phyloP scores from a whole-genome alignment of 2,113 vertebrate genomes.

The Enhydra lutris region DNA sequence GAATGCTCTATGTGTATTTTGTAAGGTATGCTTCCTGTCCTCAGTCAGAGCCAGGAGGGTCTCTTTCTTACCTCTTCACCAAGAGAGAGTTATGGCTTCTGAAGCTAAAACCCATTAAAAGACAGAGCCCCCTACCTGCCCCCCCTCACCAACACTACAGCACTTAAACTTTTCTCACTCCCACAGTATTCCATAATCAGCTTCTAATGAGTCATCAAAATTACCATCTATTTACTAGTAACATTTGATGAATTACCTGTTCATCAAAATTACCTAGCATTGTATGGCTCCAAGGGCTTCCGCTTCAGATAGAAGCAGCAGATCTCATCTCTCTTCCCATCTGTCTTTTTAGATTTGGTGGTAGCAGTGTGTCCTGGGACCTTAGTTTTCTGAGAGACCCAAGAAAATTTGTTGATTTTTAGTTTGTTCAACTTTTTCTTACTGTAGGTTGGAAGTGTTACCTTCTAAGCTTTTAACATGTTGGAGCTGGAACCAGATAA shows the following conservation, averaged over 20 bases:
- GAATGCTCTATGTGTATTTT: neutral
- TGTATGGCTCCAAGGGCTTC: neutral
- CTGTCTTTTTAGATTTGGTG: neutral
- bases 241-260: neutral
- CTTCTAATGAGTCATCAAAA: neutral
- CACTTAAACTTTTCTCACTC: neutral
- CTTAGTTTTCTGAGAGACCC: neutral
- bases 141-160: neutral
- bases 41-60: neutral
- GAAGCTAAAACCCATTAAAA: neutral
- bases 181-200: neutral
- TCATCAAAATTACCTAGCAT: neutral
- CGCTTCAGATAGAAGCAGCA: neutral
- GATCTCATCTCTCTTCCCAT: neutral
- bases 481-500: neutral
- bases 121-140: rapidly evolving
- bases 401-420: neutral
- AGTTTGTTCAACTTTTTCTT: neutral
- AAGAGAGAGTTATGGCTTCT: neutral
- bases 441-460: neutral
- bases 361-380: neutral
- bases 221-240: neutral
- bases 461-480: neutral
- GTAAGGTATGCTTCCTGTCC: neutral
- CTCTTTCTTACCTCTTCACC: neutral